A percentile compares a stretch with the other conserved stretches of the same genome.
Evolutionary conservation across 92 coral and sea anemone species (phyloP).

Genomic region (Porites divaricata): DNA sequence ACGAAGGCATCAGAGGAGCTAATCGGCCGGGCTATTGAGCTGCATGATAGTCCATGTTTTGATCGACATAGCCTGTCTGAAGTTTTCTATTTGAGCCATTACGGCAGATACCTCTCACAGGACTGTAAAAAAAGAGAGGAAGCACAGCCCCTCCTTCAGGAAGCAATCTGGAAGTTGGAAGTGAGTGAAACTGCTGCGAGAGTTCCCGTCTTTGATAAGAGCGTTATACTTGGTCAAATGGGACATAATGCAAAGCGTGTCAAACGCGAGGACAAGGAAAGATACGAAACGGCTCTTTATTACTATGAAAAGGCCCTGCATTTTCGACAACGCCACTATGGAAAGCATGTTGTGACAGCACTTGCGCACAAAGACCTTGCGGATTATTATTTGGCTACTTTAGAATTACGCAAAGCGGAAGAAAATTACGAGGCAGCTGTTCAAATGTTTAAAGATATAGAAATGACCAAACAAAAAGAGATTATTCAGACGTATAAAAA

Average conservation of each 20-base stretch:
- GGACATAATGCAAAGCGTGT: background rate
- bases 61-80: no score
- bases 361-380: conserved; percentile 53
- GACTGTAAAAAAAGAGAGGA: no score
- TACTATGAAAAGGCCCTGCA: conserved; percentile 12
- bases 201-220: background rate
- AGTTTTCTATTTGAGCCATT: no score
- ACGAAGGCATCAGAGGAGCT: no score
- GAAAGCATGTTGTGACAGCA: conserved; percentile 46
- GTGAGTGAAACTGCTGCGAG: no score
- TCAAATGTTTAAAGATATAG: conserved; percentile 9
- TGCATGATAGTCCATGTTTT: no score
- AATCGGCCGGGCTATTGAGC: no score
- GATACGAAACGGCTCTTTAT: conserved; percentile 29
- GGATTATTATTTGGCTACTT: conserved; percentile 23
- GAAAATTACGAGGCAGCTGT: conserved; percentile 32
- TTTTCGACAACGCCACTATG: conserved; percentile 11
- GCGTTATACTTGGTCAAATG: background rate
- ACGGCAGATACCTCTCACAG: no score
- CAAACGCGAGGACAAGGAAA: background rate
- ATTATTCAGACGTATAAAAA: conserved; percentile 40
- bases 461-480: conserved; percentile 42
- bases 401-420: background rate
- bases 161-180: no score
- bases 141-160: no score